phyloP scores from a whole-genome alignment of 35 echinoderm and acorn worm species.

The Anneissia japonica region DNA sequence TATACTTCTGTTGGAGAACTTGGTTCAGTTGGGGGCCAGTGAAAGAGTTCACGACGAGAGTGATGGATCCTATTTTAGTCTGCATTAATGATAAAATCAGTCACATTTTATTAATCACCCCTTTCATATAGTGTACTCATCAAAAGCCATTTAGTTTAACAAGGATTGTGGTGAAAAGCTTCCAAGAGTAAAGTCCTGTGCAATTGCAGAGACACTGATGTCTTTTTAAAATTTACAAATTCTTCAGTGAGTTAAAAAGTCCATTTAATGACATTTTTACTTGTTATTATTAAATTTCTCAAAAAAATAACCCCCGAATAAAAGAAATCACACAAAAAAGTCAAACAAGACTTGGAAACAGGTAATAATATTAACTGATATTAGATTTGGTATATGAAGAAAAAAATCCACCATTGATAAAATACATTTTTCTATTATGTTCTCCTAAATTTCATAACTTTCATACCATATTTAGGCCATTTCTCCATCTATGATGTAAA shows the following conservation, averaged over 20 bases:
- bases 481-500: slow-evolving; percentile 64
- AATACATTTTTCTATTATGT: background rate
- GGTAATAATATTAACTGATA: background rate
- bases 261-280: no score
- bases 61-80: slow-evolving; percentile 63
- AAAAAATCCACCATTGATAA: background rate
- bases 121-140: no score
- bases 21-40: slow-evolving; percentile 44
- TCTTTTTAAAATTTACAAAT: no score
- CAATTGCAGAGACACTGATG: no score
- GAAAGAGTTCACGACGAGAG: slow-evolving; percentile 57
- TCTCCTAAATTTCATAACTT: background rate
- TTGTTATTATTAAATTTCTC: background rate
- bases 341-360: background rate
- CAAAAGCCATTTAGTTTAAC: no score
- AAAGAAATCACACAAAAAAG: background rate
- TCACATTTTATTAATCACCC: no score
- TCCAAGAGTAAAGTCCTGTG: no score
- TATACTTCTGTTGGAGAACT: slow-evolving; percentile 35
- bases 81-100: slow-evolving; percentile 11
- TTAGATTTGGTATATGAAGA: background rate
- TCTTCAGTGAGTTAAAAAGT: no score
- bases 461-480: slow-evolving; percentile 62
- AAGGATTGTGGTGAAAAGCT: no score
- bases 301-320: background rate